These are phyloP conservation scores for Dicrurus megarhynchus DNA, from an alignment of 2,113 vertebrate genomes.

Conservation along the genomic window DNA sequence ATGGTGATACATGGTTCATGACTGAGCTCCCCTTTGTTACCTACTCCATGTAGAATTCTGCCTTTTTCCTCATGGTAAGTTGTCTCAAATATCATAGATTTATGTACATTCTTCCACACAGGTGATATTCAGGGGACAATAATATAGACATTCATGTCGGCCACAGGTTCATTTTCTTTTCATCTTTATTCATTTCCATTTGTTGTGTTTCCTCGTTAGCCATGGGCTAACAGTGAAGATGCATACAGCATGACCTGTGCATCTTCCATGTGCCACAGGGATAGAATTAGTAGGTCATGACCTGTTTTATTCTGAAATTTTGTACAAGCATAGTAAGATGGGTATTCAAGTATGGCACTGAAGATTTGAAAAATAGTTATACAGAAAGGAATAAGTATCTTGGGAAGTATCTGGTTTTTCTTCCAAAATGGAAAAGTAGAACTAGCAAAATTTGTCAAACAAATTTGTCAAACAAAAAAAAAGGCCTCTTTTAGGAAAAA, in stretches of 20 bases:
- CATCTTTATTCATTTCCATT: background rate
- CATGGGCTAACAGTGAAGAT: background rate
- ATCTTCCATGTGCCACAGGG: background rate
- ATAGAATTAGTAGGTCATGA: background rate
- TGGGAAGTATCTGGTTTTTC: background rate
- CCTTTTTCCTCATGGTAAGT: background rate
- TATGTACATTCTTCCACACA: background rate
- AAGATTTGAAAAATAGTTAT: background rate
- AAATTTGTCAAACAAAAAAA: no score
- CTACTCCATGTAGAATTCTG: background rate
- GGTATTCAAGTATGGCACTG: background rate
- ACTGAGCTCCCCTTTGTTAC: background rate
- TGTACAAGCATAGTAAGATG: background rate
- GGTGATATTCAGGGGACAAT: background rate
- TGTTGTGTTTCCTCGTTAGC: background rate
- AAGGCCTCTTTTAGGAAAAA: background rate
- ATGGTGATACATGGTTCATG: background rate
- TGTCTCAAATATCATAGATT: background rate
- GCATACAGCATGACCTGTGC: background rate
- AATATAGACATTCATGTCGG: background rate
- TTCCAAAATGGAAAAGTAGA: background rate
- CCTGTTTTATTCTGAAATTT: background rate
- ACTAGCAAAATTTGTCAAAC: background rate
- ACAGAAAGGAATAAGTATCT: background rate
- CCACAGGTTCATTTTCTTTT: background rate